phyloP scores from a whole-genome alignment of 2,888 invertebrate species.

The Melinaea marsaeus region DNA sequence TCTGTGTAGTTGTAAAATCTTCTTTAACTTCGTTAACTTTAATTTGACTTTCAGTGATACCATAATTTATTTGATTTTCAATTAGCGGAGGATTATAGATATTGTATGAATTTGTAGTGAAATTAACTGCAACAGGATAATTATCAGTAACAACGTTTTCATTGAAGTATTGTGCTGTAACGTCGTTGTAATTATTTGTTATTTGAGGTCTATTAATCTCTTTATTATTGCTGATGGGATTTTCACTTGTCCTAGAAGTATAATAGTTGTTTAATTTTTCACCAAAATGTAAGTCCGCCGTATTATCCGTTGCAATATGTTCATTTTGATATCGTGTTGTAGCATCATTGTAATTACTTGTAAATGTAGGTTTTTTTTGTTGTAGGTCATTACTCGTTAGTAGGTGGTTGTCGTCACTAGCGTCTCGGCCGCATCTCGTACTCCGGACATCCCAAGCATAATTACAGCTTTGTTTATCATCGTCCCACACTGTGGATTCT shows the following conservation, averaged over 20 bases:
- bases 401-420: slow-evolving; percentile 23
- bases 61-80: no score
- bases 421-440: slow-evolving; percentile 54
- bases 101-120: neutral
- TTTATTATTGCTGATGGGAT: neutral
- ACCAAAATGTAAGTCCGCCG: no score
- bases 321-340: no score
- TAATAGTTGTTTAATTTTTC: no score
- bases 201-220: slow-evolving; percentile 5
- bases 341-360: no score
- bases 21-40: neutral
- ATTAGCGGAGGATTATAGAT: neutral
- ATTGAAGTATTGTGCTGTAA: neutral
- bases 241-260: no score
- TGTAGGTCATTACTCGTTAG: neutral
- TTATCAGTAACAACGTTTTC: neutral
- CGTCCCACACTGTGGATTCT: slow-evolving; percentile 88
- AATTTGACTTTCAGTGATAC: neutral
- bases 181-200: neutral
- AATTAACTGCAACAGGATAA: neutral
- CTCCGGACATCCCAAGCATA: slow-evolving; percentile 80
- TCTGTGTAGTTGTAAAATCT: neutral
- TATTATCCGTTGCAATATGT: no score
- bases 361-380: neutral
- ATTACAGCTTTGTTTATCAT: slow-evolving; percentile 83